phyloP scores from a whole-genome alignment of 2,888 invertebrate species.

The Drosophila demipolita region DNA sequence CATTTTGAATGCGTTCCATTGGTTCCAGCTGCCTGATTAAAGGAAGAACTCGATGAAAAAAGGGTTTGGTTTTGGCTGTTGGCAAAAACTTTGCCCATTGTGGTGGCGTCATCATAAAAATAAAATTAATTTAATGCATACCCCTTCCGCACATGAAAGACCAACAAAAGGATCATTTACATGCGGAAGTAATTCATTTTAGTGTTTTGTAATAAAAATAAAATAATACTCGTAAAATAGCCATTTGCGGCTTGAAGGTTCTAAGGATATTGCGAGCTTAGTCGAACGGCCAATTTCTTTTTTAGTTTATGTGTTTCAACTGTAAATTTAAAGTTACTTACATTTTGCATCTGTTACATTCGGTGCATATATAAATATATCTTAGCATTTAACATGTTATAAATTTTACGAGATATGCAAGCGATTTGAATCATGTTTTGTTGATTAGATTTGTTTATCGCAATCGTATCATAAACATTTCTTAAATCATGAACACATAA shows the following conservation, averaged over 20 bases:
- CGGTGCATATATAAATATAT: constrained; percentile 11
- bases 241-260: not conserved
- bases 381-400: constrained; percentile 33
- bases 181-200: constrained; percentile 51
- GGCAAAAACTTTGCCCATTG: constrained; percentile 62
- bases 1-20: constrained; percentile 66
- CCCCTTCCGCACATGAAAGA: constrained; percentile 27
- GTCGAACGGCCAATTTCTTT: constrained; percentile 27
- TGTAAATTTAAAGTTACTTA: constrained; percentile 6
- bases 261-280: constrained; percentile 38
- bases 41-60: constrained; percentile 45
- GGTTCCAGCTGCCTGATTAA: constrained; percentile 64
- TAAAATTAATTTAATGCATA: constrained; percentile 70
- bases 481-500: constrained; percentile 59
- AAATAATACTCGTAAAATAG: constrained; percentile 37
- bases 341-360: constrained; percentile 18
- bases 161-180: constrained; percentile 37
- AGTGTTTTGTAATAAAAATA: constrained; percentile 54
- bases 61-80: constrained; percentile 38
- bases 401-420: constrained; percentile 30
- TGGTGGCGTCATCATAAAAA: constrained; percentile 73
- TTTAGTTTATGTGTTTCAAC: not conserved
- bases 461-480: constrained; percentile 68
- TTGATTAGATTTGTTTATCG: constrained; percentile 59
- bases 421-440: constrained; percentile 44